phyloP scores from a whole-genome alignment of 2,888 invertebrate species.

The Orthonevra nobilis region DNA sequence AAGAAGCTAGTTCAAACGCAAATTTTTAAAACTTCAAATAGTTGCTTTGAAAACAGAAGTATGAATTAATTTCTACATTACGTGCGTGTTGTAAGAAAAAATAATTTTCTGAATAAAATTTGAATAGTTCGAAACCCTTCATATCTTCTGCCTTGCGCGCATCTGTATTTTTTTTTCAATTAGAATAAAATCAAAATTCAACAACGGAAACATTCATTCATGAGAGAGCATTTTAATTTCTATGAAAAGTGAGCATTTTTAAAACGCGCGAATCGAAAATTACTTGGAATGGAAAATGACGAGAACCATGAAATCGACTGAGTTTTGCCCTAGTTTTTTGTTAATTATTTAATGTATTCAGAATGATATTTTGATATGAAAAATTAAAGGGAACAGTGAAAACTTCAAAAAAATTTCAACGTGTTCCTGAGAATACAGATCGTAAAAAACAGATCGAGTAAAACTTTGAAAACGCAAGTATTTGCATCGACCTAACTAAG shows the following conservation, averaged over 20 bases:
- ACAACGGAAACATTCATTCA: constrained; percentile 16
- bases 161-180: constrained; percentile 5
- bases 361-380: no score
- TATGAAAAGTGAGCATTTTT: constrained; percentile 1
- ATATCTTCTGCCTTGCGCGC: not conserved
- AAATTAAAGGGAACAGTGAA: no score
- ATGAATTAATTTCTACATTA: no score
- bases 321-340: not conserved
- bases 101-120: not conserved
- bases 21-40: no score
- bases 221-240: constrained; percentile 10
- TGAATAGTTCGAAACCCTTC: not conserved
- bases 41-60: no score
- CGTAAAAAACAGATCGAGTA: no score
- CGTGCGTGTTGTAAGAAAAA: no score
- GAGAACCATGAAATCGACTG: not conserved
- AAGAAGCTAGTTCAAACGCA: no score
- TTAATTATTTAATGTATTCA: not conserved
- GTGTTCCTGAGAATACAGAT: no score
- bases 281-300: constrained; percentile 1
- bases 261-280: not conserved
- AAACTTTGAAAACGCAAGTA: no score
- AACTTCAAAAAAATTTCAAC: no score
- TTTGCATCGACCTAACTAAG: no score
- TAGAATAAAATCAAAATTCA: constrained; percentile 16